phyloP scores from a whole-genome alignment of 2,113 vertebrate species.

The Megaleporinus macrocephalus region DNA sequence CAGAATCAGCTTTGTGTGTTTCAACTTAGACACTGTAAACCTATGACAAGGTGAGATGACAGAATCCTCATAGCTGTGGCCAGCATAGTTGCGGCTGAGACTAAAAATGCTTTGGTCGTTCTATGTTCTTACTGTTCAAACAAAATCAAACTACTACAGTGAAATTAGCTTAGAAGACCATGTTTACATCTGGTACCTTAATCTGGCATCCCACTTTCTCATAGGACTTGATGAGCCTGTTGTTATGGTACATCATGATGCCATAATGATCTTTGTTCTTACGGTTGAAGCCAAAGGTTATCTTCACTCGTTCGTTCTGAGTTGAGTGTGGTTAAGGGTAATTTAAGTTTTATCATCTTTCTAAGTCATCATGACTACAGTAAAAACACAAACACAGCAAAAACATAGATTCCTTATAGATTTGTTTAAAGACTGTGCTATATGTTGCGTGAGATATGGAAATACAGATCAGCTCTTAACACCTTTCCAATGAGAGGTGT shows the following conservation, averaged over 20 bases:
- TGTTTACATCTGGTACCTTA: constrained; percentile 69
- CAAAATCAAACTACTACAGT: background rate
- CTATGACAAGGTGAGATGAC: too few relatives aligned
- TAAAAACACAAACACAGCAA: too few relatives aligned
- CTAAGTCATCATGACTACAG: too few relatives aligned
- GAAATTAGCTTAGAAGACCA: background rate
- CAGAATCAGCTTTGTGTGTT: too few relatives aligned
- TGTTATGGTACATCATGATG: constrained; percentile 87
- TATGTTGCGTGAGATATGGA: too few relatives aligned
- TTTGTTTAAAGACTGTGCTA: too few relatives aligned
- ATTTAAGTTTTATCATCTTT: background rate
- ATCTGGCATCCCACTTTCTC: constrained; percentile 85
- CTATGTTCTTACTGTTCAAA: background rate
- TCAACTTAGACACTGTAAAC: too few relatives aligned
- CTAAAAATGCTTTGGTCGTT: too few relatives aligned
- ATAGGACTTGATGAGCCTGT: constrained; percentile 83
- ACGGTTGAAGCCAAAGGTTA: constrained; percentile 83
- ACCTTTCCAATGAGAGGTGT: background rate
- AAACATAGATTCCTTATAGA: too few relatives aligned
- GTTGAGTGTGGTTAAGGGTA: constrained; percentile 55
- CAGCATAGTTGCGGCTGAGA: too few relatives aligned
- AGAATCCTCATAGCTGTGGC: too few relatives aligned
- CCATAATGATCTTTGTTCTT: constrained; percentile 80
- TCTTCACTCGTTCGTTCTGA: constrained; percentile 83
- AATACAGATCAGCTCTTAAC: too few relatives aligned